Conservation (phyloP, 2,888 invertebrate genomes). For the Polydrusus pterygomalis region DNA sequence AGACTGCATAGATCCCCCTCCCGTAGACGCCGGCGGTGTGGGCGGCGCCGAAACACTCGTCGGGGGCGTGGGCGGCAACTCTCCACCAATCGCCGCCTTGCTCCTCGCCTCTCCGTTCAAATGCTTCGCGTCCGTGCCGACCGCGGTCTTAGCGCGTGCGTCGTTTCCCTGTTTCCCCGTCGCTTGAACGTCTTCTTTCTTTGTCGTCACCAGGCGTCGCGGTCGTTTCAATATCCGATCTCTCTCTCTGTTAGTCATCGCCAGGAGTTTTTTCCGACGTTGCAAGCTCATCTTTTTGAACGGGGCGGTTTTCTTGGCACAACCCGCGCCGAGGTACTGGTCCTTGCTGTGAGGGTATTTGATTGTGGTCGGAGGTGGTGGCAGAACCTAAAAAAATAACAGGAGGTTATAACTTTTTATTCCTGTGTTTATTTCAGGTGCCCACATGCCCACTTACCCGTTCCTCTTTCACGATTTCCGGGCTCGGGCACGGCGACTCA, state of each 20-base stretch:
- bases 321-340: constrained; percentile 74
- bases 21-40: constrained; percentile 74
- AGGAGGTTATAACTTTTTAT: too few relatives aligned
- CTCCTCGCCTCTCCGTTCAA: constrained; percentile 5
- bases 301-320: constrained; percentile 76
- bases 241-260: constrained; percentile 69
- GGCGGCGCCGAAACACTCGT: constrained; percentile 77
- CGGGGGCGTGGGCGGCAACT: constrained; percentile 79
- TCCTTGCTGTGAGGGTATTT: constrained; percentile 49
- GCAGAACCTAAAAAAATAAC: constrained; percentile 17
- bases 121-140: constrained; percentile 6
- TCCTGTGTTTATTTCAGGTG: too few relatives aligned
- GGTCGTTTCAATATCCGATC: constrained; percentile 66
- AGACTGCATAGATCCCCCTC: constrained; percentile 63
- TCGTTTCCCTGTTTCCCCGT: constrained; percentile 42
- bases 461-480: constrained; percentile 65
- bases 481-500: constrained; percentile 74
- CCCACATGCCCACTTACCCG: constrained; percentile 52
- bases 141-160: constrained; percentile 21
- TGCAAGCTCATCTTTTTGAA: constrained; percentile 75
- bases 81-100: constrained; percentile 62
- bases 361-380: constrained; percentile 28
- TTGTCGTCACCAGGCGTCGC: constrained; percentile 62
- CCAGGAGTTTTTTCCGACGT: constrained; percentile 73
- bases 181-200: constrained; percentile 54